These are phyloP conservation scores for Protobothrops mucrosquamatus DNA, from an alignment of 2,113 vertebrate species.

Conservation along the genomic window DNA sequence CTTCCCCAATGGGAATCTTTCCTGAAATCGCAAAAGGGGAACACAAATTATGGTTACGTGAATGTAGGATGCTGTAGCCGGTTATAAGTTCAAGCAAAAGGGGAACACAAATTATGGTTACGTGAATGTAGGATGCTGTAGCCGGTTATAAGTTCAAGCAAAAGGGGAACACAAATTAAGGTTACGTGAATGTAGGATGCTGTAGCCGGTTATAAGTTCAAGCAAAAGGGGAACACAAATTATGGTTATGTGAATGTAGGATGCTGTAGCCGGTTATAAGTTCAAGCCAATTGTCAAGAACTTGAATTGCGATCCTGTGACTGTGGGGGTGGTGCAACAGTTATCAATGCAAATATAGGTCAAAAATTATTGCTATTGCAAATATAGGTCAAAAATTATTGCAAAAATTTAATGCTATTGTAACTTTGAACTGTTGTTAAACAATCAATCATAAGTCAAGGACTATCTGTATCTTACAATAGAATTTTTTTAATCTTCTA, in stretches of 20 bases:
- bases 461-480: background rate
- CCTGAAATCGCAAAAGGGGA: background rate
- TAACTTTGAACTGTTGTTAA: too few relatives aligned
- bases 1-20: background rate
- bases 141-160: background rate
- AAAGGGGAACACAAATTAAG: background rate
- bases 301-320: background rate
- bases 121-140: background rate
- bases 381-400: background rate
- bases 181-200: background rate
- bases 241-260: background rate
- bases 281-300: background rate
- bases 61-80: background rate
- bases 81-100: background rate
- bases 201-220: background rate
- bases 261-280: background rate
- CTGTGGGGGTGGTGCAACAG: background rate
- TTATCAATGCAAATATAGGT: background rate
- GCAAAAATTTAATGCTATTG: too few relatives aligned
- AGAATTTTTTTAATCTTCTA: background rate
- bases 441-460: too few relatives aligned
- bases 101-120: background rate
- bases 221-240: background rate
- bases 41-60: background rate
- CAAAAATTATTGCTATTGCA: background rate